Evolutionary conservation across 2,888 invertebrate genomes (phyloP), one percentile per base, ranked within the genome.

Genomic region (Ochropleura plecta): DNA sequence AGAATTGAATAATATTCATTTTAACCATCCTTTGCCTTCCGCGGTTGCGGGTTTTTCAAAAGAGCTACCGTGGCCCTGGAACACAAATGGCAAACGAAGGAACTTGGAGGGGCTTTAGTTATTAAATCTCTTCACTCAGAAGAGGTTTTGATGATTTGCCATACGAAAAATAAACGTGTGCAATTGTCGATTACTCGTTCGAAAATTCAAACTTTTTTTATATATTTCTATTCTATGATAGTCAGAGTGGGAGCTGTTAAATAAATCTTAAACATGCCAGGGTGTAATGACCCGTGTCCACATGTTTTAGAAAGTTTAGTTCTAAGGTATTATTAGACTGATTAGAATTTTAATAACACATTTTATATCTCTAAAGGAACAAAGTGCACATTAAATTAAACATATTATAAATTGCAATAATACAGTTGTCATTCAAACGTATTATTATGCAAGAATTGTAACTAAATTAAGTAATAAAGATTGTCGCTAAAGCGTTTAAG

Each of bases 381-480:
- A 42, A 30, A 53, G 57, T 46, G 44, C 57, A 30, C 30, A 64
- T 59, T 68, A 44, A 64, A 30, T 59, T 73, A 68, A 18, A 51
- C 1, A 67, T 70, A 16, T 16, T 67, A 42, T 53, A 66, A 55
- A 40, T 51, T 14, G 1, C 20, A 51, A 63, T 30, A 40, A 12
- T 68, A n/a, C 46, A 57, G 44, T 77, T 70, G 18, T 40, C 65
- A 63, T 73, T 78, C 55, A 60, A 64, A n/a, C 12, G 8, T 10
- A 72, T 30, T 48, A 53, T 30, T 70, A 75, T 72, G 55, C 63
- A 80, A 63, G 75, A 70, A 72, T 72, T 72, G 12, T 53, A 57
- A 82, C 66, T 46, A 51, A 74, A 82, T 80, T 49, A 59, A 49
- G 69, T 65, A 74, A 71, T 84, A 71, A 80, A 79, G 48, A n/a